Conservation (phyloP, 2,888 invertebrate genomes). For the Ennomos erosarius region DNA sequence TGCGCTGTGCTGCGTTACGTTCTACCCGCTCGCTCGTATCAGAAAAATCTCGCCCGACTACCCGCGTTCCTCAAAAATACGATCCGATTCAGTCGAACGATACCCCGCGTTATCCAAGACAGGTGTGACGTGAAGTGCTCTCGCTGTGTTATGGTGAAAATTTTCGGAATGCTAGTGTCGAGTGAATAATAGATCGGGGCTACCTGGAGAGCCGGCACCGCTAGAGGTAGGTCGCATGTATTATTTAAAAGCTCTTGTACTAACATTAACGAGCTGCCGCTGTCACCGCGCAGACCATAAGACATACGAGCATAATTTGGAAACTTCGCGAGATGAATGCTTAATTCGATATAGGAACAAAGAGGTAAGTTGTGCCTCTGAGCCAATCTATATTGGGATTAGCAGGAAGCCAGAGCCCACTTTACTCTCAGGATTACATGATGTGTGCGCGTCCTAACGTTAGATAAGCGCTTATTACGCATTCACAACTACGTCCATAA, state of each 20-base stretch:
- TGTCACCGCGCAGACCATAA: slow-evolving; percentile 32
- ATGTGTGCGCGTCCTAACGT: slow-evolving; percentile 8
- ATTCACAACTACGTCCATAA: slow-evolving; percentile 22
- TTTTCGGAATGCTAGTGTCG: slow-evolving; percentile 51
- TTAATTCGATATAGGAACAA: slow-evolving; percentile 47
- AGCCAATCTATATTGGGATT: slow-evolving; percentile 30
- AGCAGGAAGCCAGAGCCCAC: neutral
- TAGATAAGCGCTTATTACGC: slow-evolving; percentile 15
- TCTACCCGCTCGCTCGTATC: slow-evolving; percentile 7
- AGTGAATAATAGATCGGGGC: slow-evolving; percentile 63
- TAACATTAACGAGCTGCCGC: slow-evolving; percentile 28
- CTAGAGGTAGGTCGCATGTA: slow-evolving; percentile 62
- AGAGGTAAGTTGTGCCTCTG: slow-evolving; percentile 30
- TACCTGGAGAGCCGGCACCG: slow-evolving; percentile 66
- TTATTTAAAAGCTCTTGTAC: slow-evolving; percentile 46
- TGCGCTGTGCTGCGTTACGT: slow-evolving; percentile 15
- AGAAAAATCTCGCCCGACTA: slow-evolving; percentile 31
- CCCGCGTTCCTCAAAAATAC: slow-evolving; percentile 19
- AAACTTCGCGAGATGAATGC: slow-evolving; percentile 42
- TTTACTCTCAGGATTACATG: too few species aligned
- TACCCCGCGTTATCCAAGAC: slow-evolving; percentile 32
- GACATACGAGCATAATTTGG: slow-evolving; percentile 28
- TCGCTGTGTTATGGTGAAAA: slow-evolving; percentile 50
- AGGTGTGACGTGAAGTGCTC: slow-evolving; percentile 53
- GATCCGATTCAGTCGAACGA: slow-evolving; percentile 20